These are phyloP conservation scores for Cheiracanthium punctorium DNA, from an alignment of 2,888 invertebrate species.

Conservation along the genomic window DNA sequence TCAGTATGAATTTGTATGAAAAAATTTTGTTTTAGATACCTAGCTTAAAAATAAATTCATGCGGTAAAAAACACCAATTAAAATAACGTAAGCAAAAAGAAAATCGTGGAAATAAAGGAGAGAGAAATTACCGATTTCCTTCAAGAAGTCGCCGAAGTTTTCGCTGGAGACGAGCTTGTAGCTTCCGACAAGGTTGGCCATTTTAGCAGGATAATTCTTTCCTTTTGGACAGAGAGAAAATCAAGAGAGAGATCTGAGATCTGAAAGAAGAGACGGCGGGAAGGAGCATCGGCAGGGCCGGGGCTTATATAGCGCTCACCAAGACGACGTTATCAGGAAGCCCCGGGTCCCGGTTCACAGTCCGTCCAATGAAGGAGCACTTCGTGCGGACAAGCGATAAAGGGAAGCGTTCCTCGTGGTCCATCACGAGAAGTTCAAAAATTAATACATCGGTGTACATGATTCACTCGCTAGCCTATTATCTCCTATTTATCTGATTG, in stretches of 20 bases:
- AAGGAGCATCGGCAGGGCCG: background rate
- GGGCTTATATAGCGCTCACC: constrained; percentile 34
- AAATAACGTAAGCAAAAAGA: no score
- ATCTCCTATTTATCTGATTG: constrained; percentile 16
- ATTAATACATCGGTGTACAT: constrained; percentile 33
- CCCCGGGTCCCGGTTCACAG: constrained; percentile 12
- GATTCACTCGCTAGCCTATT: constrained; percentile 51
- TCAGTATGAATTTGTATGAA: no score
- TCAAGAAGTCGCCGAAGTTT: constrained; percentile 73
- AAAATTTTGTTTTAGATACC: no score
- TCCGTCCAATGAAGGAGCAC: constrained; percentile 37
- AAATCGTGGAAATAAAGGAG: no score
- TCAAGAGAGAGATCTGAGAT: background rate
- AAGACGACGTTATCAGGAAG: constrained; percentile 28
- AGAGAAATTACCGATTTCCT: constrained; percentile 70
- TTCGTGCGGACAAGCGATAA: constrained; percentile 15
- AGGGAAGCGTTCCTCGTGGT: background rate
- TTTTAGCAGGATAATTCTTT: background rate
- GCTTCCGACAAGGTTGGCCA: constrained; percentile 57
- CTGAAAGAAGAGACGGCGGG: constrained; percentile 32
- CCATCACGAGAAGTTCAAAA: constrained; percentile 28
- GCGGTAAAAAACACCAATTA: no score
- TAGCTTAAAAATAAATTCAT: no score
- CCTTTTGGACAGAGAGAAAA: background rate
- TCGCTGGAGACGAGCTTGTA: constrained; percentile 72